These are phyloP conservation scores for Pseudeuparius sepicola DNA, from an alignment of 2,888 invertebrate genomes.

Conservation along the genomic window DNA sequence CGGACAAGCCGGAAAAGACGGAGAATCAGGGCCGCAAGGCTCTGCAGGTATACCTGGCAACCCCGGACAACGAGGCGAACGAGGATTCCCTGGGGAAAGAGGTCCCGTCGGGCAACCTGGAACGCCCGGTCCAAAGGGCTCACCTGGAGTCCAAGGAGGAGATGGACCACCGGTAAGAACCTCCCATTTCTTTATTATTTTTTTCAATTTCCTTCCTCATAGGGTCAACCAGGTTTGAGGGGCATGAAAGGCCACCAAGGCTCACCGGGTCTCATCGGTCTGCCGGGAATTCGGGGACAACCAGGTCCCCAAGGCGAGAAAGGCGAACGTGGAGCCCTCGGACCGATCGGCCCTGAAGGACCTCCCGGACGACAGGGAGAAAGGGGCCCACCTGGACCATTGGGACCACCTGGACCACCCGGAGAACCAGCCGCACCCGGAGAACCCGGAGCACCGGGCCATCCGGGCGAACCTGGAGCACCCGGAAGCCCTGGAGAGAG, in stretches of 20 bases:
- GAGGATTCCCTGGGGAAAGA: slow-evolving; percentile 67
- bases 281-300: slow-evolving; percentile 59
- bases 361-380: slow-evolving; percentile 58
- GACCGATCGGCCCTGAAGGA: slow-evolving; percentile 67
- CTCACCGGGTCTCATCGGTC: slow-evolving; percentile 57
- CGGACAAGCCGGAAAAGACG: slow-evolving; percentile 72
- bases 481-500: slow-evolving; percentile 65
- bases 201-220: slow-evolving; percentile 18
- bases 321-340: slow-evolving; percentile 62
- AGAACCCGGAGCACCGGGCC: slow-evolving; percentile 62
- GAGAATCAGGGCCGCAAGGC: slow-evolving; percentile 62
- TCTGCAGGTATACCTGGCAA: slow-evolving; percentile 46
- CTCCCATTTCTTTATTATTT: slow-evolving; percentile 7
- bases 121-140: slow-evolving; percentile 53
- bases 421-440: slow-evolving; percentile 76
- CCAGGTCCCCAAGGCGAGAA: slow-evolving; percentile 61
- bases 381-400: slow-evolving; percentile 64
- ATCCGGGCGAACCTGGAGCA: slow-evolving; percentile 62
- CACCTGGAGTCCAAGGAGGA: slow-evolving; percentile 53
- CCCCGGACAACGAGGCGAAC: slow-evolving; percentile 48
- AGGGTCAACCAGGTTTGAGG: slow-evolving; percentile 57
- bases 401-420: slow-evolving; percentile 65
- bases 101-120: slow-evolving; percentile 61
- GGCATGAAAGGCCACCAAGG: slow-evolving; percentile 66
- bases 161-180: slow-evolving; percentile 56